phyloP scores from a whole-genome alignment of 2,888 invertebrate genomes.

The Sialis lutaria region DNA sequence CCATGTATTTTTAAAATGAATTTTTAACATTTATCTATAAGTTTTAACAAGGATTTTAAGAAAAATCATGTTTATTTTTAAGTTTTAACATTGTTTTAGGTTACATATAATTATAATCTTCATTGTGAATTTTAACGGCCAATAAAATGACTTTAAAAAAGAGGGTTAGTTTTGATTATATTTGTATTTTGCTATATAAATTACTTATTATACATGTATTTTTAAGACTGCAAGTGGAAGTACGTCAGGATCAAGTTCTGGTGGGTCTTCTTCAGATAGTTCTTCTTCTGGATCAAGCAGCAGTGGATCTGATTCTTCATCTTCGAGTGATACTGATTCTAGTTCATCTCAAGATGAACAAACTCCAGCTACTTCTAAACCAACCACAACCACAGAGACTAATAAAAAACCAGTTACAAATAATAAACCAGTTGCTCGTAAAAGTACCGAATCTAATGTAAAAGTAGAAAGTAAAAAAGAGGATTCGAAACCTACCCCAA shows the following conservation, averaged over 20 bases:
- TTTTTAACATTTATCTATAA: too few species aligned
- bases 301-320: conserved; percentile 50
- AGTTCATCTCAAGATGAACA: conserved; percentile 32
- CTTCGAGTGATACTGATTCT: conserved; percentile 54
- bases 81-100: too few species aligned
- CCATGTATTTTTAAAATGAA: too few species aligned
- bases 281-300: conserved; percentile 50
- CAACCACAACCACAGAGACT: conserved; percentile 17
- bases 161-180: background rate
- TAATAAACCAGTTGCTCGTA: conserved; percentile 18
- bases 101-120: too few species aligned
- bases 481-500: conserved; percentile 9
- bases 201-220: background rate
- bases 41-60: too few species aligned
- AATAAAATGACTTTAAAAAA: background rate
- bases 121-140: too few species aligned
- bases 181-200: background rate
- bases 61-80: too few species aligned
- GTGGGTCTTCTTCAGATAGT: conserved; percentile 49
- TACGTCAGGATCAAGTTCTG: conserved; percentile 36
- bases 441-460: conserved; percentile 16
- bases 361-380: conserved; percentile 13
- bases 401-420: conserved; percentile 19
- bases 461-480: conserved; percentile 9
- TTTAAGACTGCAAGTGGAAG: conserved; percentile 2